A percentile compares a stretch with the other conserved stretches of the same genome.
Evolutionary conservation across 23 tunicate species (phyloP).

Genomic region (Oikopleura dioica): DNA sequence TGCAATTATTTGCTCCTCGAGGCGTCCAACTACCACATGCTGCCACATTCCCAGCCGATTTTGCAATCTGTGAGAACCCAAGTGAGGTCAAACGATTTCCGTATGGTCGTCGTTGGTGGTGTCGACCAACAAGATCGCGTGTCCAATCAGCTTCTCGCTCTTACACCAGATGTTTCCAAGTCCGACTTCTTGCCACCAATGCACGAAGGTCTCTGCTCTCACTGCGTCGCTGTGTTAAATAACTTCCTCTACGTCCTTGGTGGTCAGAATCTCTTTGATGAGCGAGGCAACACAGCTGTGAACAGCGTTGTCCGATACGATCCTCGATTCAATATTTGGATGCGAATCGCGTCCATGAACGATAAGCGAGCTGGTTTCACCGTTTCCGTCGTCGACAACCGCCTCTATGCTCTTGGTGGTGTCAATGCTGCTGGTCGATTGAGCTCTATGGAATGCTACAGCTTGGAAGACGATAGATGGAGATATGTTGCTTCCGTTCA

Average conservation of each 20-base stretch:
- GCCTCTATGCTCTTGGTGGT: constrained; percentile 91
- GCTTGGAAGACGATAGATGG: constrained; percentile 97
- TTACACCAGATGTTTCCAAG: constrained; percentile 80
- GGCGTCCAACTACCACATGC: constrained; percentile 98
- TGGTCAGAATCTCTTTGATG: constrained; percentile 94
- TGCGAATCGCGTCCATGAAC: constrained; percentile 96
- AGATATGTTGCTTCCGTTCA: constrained; percentile 98
- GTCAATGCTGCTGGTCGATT: constrained; percentile 82
- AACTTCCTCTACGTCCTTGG: constrained; percentile 94
- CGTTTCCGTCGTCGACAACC: constrained; percentile 85
- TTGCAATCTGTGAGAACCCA: constrained; percentile 92
- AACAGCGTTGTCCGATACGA: constrained; percentile 82
- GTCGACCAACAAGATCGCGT: constrained; percentile 99
- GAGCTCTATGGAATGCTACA: constrained; percentile 98
- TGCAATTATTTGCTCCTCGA: constrained; percentile 83
- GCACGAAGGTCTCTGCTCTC: constrained; percentile 96
- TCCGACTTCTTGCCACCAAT: constrained; percentile 97
- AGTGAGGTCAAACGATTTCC: constrained; percentile 71
- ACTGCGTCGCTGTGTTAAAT: constrained; percentile 86
- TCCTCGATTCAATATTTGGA: constrained; percentile 98
- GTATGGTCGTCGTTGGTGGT: constrained; percentile 96
- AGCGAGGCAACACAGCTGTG: constrained; percentile 95
- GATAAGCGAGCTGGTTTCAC: constrained; percentile 96
- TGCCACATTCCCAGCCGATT: constrained; percentile 97
- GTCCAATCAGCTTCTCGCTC: constrained; percentile 81